Conservation (phyloP, 2,888 invertebrate genomes). For the Cheilosia soror region DNA sequence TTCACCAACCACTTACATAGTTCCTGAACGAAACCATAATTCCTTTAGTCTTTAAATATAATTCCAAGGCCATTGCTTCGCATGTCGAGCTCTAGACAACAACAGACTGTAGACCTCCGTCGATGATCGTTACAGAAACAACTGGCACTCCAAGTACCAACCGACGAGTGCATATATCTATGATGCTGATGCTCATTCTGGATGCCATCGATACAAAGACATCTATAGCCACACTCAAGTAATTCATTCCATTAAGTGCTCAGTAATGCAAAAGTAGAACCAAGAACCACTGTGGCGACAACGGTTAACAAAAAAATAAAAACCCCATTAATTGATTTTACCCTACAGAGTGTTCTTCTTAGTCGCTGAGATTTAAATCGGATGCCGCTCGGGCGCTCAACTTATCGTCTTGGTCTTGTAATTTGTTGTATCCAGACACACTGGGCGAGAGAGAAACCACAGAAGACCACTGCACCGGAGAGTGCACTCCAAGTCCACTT, state of each 20-base stretch:
- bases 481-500: constrained; percentile 72
- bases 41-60: neutral
- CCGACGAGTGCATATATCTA: neutral
- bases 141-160: neutral
- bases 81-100: neutral
- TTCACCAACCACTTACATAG: neutral
- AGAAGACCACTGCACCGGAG: constrained; percentile 59
- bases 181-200: constrained; percentile 16
- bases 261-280: constrained; percentile 48
- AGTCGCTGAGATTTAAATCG: constrained; percentile 71
- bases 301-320: constrained; percentile 46
- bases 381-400: constrained; percentile 56
- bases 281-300: constrained; percentile 56
- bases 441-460: constrained; percentile 23
- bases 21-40: neutral
- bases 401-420: constrained; percentile 72
- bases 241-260: constrained; percentile 42
- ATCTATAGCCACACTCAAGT: neutral
- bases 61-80: neutral
- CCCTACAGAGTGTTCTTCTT: constrained; percentile 53
- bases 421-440: constrained; percentile 66
- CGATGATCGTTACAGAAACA: neutral
- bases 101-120: neutral
- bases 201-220: constrained; percentile 28
- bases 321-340: constrained; percentile 71